Base-by-base conservation (phyloP, 37 sponge, comb jelly and placozoan genomes). In the Eunapius fragilis region DNA sequence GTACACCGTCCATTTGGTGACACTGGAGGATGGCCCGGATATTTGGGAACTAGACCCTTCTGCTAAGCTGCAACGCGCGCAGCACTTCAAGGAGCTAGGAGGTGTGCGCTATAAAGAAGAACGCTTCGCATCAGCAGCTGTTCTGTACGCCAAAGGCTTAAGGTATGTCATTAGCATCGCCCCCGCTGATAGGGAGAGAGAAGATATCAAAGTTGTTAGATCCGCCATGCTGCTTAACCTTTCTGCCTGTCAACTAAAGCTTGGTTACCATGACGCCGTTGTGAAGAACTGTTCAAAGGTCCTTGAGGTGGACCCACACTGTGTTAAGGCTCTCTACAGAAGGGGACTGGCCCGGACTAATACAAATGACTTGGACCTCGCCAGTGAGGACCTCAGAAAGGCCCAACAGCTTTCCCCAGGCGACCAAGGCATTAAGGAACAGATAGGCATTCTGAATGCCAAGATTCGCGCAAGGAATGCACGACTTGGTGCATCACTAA, bases 181-280 rank as follows among this genome's bases (percentile, higher is more conserved):
- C 10, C 74, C 76, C 1, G 0, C 22, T 12, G 78, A 80, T 2
- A 78, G 23, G 2, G 50, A 35, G 24, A 6, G 11, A 23, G 49
- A 67, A 26, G 86, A 90, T 10, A 77, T 76, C 22, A n/a, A 45
- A 0, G 25, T 49, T 25, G 67, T 89, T 19, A 86, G 77, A 71
- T 19, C 38, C 17, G 69, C 71, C 2, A 48, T 80, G 25, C n/a
- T 82, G 28, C 48, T 84, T 13, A 93, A 93, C 68, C 72, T 93
- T 7, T 75, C 94, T 17, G 94, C 90, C 47, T 93, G 94, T 84
- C 94, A 93, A 80, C 76, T 93, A 13, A 87, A 93, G 72, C 69
- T 87, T 22, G 35, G 75, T 24, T 81, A 83, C 24, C 75, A 84
- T 45, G 34, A 70, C 33, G 68, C 83, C 84, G 90, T 80, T 9